phyloP scores from a whole-genome alignment of 2,113 vertebrate genomes.

The chimpanzee (Pan troglodytes) region DNA sequence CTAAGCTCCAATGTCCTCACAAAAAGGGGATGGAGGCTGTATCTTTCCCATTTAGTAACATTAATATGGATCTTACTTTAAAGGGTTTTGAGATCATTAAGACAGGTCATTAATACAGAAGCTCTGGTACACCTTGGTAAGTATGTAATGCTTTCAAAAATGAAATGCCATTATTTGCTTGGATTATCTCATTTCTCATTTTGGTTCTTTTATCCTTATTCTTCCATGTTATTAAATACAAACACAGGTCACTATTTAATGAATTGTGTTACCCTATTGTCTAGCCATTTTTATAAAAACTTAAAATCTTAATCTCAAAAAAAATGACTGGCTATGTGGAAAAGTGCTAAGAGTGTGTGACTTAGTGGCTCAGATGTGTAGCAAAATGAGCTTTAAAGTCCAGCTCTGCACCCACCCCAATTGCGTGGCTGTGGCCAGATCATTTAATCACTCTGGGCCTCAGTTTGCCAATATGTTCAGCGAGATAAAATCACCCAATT shows the following conservation, averaged over 20 bases:
- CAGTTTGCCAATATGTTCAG: not conserved
- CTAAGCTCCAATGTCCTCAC: not conserved
- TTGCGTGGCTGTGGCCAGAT: not conserved
- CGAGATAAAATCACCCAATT: not conserved
- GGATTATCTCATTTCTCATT: not conserved
- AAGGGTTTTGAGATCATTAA: not conserved
- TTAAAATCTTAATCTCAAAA: slow-evolving; percentile 12
- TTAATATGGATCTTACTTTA: not conserved
- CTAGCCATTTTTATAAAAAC: not conserved
- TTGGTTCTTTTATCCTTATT: not conserved
- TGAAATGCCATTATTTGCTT: not conserved
- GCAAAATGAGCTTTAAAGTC: not conserved
- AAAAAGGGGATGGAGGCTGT: not conserved
- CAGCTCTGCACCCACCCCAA: not conserved
- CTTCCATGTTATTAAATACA: not conserved
- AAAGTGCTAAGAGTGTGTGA: not conserved
- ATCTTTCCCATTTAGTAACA: not conserved
- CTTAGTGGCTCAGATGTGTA: not conserved
- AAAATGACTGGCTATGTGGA: not conserved
- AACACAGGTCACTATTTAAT: not conserved
- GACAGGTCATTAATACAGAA: not conserved
- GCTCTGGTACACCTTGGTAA: not conserved
- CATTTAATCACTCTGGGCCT: not conserved
- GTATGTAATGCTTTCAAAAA: not conserved
- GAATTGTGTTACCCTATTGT: not conserved